phyloP scores from a whole-genome alignment of 2,888 invertebrate genomes.

The Lasioglossum zephyrum region DNA sequence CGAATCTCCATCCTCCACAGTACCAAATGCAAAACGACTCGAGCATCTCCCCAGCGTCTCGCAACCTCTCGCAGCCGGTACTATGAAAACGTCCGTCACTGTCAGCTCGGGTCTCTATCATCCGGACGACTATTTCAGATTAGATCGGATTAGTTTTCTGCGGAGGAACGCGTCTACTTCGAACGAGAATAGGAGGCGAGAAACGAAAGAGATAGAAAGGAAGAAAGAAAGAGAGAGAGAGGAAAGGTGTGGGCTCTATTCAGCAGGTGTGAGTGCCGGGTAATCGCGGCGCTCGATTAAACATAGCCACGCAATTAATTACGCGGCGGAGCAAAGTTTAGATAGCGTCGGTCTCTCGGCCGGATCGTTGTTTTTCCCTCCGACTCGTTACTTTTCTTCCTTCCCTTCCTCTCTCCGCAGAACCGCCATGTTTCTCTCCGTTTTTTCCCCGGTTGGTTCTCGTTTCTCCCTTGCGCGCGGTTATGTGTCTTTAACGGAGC shows the following conservation, averaged over 20 bases:
- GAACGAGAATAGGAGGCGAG: not conserved
- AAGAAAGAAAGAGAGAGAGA: not conserved
- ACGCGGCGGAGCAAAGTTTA: conserved; percentile 34
- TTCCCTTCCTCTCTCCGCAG: not conserved
- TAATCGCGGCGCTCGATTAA: conserved; percentile 34
- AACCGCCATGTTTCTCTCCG: not conserved
- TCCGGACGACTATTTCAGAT: conserved; percentile 4
- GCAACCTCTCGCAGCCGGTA: not conserved
- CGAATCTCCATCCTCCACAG: too few relatives aligned
- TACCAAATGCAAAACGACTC: not conserved
- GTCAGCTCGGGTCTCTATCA: not conserved
- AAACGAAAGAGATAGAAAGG: not conserved
- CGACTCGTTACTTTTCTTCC: conserved; percentile 27
- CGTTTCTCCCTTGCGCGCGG: conserved; percentile 16
- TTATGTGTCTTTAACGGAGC: conserved; percentile 67
- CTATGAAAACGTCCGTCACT: conserved; percentile 4
- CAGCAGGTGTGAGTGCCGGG: not conserved
- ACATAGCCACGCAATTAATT: conserved; percentile 39
- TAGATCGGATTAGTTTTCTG: conserved; percentile 13
- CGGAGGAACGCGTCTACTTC: not conserved
- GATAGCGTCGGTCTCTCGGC: conserved; percentile 25
- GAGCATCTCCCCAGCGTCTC: not conserved
- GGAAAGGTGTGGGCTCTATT: not conserved
- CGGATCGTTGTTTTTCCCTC: conserved; percentile 32
- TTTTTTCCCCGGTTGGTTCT: not conserved